Base-by-base conservation (phyloP, 2,888 invertebrate genomes). In the Lathronympha strigana region DNA sequence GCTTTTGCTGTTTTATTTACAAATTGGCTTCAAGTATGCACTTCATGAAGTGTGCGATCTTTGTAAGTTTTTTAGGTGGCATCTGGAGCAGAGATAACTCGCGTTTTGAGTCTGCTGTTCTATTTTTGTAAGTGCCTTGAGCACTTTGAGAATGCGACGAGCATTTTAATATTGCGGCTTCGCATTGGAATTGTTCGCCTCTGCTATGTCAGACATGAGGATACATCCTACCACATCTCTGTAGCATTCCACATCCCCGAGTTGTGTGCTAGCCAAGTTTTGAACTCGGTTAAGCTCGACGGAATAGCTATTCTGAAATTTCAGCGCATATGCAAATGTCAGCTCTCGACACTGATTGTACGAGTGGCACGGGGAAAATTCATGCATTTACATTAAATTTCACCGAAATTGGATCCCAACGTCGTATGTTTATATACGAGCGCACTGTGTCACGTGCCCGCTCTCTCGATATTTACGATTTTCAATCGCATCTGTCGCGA, bases 321-420 rank as follows among this genome's bases (percentile, higher is more conserved):
- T 90, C 87, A 86, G 86, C 87, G 84, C 90, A 88, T 91, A 91
- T 90, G 90, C 91, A 90, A 90, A 90, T 91, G 88, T 90, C 89
- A 90, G 88, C 84, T 84, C 88, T 87, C 90, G 89, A 90, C 90
- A 88, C 89, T 91, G 89, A 92, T 91, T 90, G 88, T 91, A 87
- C 89, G 89, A 91, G 86, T 89, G 84, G 88, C 85, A 84, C 82
- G 80, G 82, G 86, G 86, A 88, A 90, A 89, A 91, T 90, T 90
- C 90, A 89, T 90, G 88, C 87, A 90, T 92, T 90, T 88, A 90
- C 91, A 90, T 91, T 90, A 91, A 88, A 90, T 90, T 89, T 87
- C 82, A 82, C 82, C 81, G 86, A 88, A 89, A 88, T 90, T 88
- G 87, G 85, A 89, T 87, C 83, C 80, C 78, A 81, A 79, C 78